These are phyloP conservation scores for Anhinga anhinga DNA, from an alignment of 2,113 vertebrate species.

Conservation along the genomic window DNA sequence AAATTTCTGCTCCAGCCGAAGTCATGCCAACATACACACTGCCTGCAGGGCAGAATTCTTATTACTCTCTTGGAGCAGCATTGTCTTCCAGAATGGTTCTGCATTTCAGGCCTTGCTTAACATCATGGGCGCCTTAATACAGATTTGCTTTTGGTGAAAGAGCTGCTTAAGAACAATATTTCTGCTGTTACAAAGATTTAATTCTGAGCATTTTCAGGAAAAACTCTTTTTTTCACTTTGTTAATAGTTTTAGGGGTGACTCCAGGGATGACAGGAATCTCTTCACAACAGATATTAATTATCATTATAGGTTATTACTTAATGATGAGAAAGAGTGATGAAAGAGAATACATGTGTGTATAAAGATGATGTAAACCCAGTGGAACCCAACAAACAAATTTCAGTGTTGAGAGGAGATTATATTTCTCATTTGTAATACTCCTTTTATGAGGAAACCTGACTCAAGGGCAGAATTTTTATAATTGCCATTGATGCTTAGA, in stretches of 20 bases:
- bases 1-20: not conserved
- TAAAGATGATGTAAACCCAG: not conserved
- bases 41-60: not conserved
- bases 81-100: not conserved
- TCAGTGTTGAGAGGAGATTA: not conserved
- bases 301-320: not conserved
- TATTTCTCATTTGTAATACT: not conserved
- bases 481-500: not conserved
- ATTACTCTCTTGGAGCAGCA: not conserved
- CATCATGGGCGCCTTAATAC: not conserved
- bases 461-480: slow-evolving; percentile 15
- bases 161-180: not conserved
- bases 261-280: not conserved
- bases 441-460: not conserved
- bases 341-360: not conserved
- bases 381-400: not conserved
- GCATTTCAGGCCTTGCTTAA: not conserved
- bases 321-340: not conserved
- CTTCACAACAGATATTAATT: not conserved
- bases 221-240: not conserved
- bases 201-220: not conserved
- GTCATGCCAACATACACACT: not conserved
- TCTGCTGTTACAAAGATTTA: not conserved
- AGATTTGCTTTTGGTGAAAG: not conserved
- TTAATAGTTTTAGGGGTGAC: not conserved